A percentile compares a stretch with the other conserved stretches of the same genome.
These are phyloP conservation scores for Entomobrya proxima DNA, from an alignment of 2,888 invertebrate species.

Conservation along the genomic window DNA sequence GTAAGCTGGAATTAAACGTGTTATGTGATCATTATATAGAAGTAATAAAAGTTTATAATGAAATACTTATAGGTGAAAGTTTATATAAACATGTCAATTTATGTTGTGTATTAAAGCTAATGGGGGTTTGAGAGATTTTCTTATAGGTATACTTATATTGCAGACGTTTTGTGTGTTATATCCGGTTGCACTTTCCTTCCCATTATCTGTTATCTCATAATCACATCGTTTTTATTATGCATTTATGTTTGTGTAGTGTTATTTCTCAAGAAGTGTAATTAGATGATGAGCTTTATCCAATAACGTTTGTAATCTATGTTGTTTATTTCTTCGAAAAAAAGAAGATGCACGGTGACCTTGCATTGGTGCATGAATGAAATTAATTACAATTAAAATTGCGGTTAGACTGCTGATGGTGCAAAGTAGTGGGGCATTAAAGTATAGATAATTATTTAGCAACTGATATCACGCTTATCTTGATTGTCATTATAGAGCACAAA, in stretches of 20 bases:
- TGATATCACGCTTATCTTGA: too few relatives aligned
- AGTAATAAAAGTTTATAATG: not conserved
- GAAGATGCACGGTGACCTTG: too few relatives aligned
- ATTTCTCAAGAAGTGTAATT: conserved; percentile 15
- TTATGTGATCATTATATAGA: not conserved
- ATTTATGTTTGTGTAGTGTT: not conserved
- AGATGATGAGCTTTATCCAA: conserved; percentile 49
- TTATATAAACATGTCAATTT: not conserved
- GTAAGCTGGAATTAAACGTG: not conserved
- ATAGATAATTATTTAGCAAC: too few relatives aligned
- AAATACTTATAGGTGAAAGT: not conserved
- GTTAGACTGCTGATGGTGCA: too few relatives aligned
- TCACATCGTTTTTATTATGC: not conserved
- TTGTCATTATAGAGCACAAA: too few relatives aligned
- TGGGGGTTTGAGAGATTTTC: not conserved
- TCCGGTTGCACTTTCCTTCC: conserved; percentile 19
- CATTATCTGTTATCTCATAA: conserved; percentile 9
- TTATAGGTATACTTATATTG: not conserved
- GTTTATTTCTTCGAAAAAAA: too few relatives aligned
- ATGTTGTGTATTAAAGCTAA: not conserved
- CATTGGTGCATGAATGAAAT: too few relatives aligned
- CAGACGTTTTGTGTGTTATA: not conserved
- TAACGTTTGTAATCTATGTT: not conserved
- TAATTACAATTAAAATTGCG: too few relatives aligned
- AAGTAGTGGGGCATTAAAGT: too few relatives aligned